Percentiles rank a stretch among this genome's conserved stretches.
Conservation (phyloP, 1,140 invertebrate species). For the Meloidogyne floridensis region DNA sequence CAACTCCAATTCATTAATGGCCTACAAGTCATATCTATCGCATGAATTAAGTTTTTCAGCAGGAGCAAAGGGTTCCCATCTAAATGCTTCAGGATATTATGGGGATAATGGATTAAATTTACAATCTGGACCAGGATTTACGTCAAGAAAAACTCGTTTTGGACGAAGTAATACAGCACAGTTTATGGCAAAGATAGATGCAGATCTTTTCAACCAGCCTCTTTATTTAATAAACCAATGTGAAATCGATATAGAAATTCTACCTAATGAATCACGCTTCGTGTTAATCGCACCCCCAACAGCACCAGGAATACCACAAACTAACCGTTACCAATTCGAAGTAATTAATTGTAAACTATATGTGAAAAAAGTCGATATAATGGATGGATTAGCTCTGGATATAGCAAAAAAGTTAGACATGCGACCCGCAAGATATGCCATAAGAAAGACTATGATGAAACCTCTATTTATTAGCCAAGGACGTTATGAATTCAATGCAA, state of each 20-base stretch:
- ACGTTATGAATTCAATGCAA: no score
- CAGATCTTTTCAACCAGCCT: not conserved
- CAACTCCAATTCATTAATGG: not conserved
- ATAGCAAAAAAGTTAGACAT: conserved; percentile 7
- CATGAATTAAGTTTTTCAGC: not conserved
- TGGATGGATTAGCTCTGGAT: not conserved
- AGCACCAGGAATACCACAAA: not conserved
- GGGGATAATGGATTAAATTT: no score
- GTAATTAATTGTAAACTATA: no score
- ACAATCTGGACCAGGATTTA: no score
- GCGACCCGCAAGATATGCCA: not conserved
- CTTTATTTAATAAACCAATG: conserved; percentile 5
- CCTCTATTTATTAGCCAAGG: not conserved
- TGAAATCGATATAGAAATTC: conserved; percentile 15
- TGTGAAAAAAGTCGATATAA: not conserved
- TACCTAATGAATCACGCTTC: not conserved
- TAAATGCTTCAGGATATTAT: no score
- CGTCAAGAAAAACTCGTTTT: not conserved
- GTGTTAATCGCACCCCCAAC: not conserved
- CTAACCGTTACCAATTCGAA: no score
- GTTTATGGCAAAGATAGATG: conserved; percentile 14
- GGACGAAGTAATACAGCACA: not conserved
- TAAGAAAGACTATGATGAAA: not conserved
- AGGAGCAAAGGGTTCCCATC: no score
- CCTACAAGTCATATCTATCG: not conserved